These are phyloP conservation scores for Platycercus adscitus DNA, from an alignment of 2,113 vertebrate species.

Conservation along the genomic window DNA sequence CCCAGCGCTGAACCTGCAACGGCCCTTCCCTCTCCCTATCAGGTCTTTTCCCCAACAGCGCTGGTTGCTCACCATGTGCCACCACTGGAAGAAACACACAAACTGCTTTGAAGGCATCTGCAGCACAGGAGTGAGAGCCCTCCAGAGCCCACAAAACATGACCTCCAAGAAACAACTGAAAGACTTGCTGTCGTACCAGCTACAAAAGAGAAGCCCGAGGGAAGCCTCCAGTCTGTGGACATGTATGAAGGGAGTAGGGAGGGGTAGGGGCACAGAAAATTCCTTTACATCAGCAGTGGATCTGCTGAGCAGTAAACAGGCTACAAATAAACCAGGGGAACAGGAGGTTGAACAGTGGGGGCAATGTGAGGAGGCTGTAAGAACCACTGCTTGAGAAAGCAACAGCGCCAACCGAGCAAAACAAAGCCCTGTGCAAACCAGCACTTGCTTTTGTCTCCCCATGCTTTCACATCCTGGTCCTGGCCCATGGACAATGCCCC, in stretches of 20 bases:
- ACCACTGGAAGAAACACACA: background rate
- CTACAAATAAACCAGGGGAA: background rate
- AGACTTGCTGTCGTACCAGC: background rate
- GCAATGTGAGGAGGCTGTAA: accelerated
- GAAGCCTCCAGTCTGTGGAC: accelerated
- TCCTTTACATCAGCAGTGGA: background rate
- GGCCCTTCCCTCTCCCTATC: background rate
- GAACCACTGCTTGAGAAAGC: background rate
- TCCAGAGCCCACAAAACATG: background rate
- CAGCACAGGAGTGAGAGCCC: accelerated
- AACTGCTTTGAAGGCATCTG: background rate
- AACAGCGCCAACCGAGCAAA: background rate
- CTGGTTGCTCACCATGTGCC: background rate
- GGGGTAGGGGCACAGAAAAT: background rate
- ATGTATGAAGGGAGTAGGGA: accelerated
- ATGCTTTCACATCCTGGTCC: background rate
- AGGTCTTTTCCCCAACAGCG: background rate
- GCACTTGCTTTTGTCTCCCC: background rate
- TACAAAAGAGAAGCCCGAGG: background rate
- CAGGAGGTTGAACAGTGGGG: background rate
- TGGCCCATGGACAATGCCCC: accelerated
- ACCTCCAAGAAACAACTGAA: background rate
- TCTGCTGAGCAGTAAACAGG: background rate
- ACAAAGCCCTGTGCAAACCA: background rate
- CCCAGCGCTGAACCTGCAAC: background rate